Conservation (phyloP, 2,797 vertebrate genomes). For the Oreonectes daqikongensis region DNA sequence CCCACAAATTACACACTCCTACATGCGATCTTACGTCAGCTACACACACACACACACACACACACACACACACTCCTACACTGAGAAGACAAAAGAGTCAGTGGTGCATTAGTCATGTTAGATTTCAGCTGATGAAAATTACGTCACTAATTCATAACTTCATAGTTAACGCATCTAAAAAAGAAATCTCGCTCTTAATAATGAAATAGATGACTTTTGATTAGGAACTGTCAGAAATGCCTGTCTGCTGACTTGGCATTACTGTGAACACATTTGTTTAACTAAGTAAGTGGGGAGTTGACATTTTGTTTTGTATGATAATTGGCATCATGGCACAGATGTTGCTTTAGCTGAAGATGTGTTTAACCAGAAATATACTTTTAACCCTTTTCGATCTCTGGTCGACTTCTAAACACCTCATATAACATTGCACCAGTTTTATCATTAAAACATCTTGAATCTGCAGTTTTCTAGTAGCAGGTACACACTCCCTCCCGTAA, state of each 20-base stretch:
- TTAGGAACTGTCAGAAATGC: not conserved
- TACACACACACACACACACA: conserved; percentile 14
- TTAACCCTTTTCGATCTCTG: not conserved
- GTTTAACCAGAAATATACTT: not conserved
- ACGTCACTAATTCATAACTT: not conserved
- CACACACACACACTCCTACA: conserved; percentile 18
- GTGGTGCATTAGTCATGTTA: conserved; percentile 16
- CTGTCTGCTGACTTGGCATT: not conserved
- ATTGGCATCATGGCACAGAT: not conserved
- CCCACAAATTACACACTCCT: conserved; percentile 31
- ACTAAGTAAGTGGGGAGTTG: not conserved
- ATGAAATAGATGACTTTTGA: not conserved
- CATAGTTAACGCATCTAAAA: not conserved
- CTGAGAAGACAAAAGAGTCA: conserved; percentile 11
- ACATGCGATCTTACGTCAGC: conserved; percentile 4
- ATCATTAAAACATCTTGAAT: conserved; percentile 10
- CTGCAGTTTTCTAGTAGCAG: conserved; percentile 3
- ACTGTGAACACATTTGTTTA: not conserved
- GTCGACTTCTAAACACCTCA: not conserved
- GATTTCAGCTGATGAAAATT: not conserved
- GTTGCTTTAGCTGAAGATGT: not conserved
- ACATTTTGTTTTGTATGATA: conserved; percentile 21
- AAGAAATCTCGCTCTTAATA: not conserved
- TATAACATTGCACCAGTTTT: conserved; percentile 8
- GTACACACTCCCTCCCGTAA: conserved; percentile 16